Evolutionary conservation across 2,888 invertebrate genomes (phyloP), one percentile per base, ranked within the genome.

Genomic region (Lymantria monacha): DNA sequence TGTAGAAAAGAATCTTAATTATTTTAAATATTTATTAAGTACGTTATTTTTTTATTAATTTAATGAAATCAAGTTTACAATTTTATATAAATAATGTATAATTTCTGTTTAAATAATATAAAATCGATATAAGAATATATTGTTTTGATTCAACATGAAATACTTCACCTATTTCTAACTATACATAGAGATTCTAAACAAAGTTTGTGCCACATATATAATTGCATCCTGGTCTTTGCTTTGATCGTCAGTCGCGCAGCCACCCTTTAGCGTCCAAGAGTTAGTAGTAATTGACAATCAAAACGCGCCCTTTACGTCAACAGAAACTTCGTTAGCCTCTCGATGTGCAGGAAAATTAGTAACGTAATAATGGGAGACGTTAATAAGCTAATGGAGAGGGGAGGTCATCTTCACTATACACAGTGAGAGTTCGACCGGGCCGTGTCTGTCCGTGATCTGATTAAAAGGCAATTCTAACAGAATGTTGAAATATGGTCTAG

Each of bases 241-340:
- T 85, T 83, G 82, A 81, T 66, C 76, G 69, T 59, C 65, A 51
- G 58, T 61, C 43, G 44, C 49, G 50, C 52, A 36, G 63, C 62
- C 72, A 66, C 77, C 81, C 86, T 84, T 83, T 82, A 78, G 69
- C 80, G 82, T 77, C 83, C 84, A 79, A 75, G 77, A 82, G 72
- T 60, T 76, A 61, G 76, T 90, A 91, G 76, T 91, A 91, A 91
- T 91, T 90, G 90, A 84, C 90, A 82, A 91, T 91, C 90, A 89
- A 83, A 87, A 81, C 81, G 81, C 66, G 76, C 81, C 85, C 88
- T 88, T 87, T 86, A 76, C 81, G 75, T 74, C 63, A 69, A 57
- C 61, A 75, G 80, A 79, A 90, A 91, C 87, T 90, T 84, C 72
- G 87, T 91, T 90, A 90, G 73, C 83, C 79, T 53, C 77, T 76